Percentiles rank a stretch among this genome's conserved stretches.
Evolutionary conservation across 2,797 vertebrate genomes (phyloP).

Genomic region (Macropus fuliginosus): DNA sequence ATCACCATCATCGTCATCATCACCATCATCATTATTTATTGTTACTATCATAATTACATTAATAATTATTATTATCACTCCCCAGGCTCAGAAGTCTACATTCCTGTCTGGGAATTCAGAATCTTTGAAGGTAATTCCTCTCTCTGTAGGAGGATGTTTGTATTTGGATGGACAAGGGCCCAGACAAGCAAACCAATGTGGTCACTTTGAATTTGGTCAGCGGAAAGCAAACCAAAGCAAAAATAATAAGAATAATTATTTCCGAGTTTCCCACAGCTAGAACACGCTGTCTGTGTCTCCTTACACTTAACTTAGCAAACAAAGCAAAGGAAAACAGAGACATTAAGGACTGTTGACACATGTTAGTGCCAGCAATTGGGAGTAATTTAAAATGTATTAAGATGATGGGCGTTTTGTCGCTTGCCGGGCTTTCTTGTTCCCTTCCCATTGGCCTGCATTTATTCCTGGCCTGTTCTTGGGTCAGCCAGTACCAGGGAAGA

Average conservation of each 20-base stretch:
- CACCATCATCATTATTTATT: no score
- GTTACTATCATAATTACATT: not conserved
- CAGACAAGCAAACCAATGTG: conserved; percentile 53
- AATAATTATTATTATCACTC: no score
- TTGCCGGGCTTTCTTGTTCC: conserved; percentile 64
- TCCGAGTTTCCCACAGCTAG: conserved; percentile 54
- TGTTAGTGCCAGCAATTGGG: conserved; percentile 66
- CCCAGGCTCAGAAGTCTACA: not conserved
- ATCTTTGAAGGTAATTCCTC: not conserved
- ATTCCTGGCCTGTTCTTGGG: conserved; percentile 6
- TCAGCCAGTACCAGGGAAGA: conserved; percentile 16
- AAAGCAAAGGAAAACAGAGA: conserved; percentile 64
- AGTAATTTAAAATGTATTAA: conserved; percentile 74
- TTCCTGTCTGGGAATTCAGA: not conserved
- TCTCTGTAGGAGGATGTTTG: not conserved
- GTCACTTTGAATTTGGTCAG: conserved; percentile 3
- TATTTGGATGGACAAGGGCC: not conserved
- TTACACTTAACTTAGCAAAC: conserved; percentile 26
- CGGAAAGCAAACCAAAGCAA: conserved; percentile 42
- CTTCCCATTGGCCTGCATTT: conserved; percentile 48
- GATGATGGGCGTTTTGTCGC: conserved; percentile 67
- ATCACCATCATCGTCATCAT: no score
- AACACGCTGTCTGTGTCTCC: conserved; percentile 60
- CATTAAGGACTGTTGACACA: conserved; percentile 65
- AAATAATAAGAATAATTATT: not conserved